Conservation (phyloP, 2,888 invertebrate species). For the Halictus quadricinctus region DNA sequence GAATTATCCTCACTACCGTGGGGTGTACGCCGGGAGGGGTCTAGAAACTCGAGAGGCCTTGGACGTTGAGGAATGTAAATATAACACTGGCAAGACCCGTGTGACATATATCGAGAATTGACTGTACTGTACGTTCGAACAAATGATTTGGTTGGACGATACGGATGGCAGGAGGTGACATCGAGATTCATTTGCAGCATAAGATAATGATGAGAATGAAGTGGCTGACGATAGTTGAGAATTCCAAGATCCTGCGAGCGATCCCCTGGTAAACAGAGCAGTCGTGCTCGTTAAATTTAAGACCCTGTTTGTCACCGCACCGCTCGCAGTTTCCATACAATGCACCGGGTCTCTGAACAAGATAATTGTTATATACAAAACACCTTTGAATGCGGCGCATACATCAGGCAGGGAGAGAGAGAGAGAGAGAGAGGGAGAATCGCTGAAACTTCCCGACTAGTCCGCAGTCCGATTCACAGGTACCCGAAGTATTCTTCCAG, state of each 20-base stretch:
- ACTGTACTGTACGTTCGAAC: not conserved
- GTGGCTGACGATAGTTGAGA: constrained; percentile 22
- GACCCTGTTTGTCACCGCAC: constrained; percentile 37
- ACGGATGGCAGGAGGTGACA: not conserved
- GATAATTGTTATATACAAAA: constrained; percentile 58
- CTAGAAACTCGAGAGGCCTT: too few species aligned
- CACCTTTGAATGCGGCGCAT: constrained; percentile 46
- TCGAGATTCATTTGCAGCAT: not conserved
- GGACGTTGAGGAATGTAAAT: too few species aligned
- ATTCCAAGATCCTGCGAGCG: constrained; percentile 16
- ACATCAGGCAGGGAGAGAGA: constrained; percentile 22
- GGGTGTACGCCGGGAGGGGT: too few species aligned
- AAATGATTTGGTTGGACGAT: not conserved
- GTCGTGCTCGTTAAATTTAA: constrained; percentile 48
- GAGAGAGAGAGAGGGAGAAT: not conserved
- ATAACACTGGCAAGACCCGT: too few species aligned
- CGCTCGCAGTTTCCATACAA: constrained; percentile 15
- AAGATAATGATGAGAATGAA: constrained; percentile 31
- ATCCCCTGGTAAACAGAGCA: constrained; percentile 33
- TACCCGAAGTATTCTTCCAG: constrained; percentile 58
- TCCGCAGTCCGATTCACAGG: constrained; percentile 58
- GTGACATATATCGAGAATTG: too few species aligned
- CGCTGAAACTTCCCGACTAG: constrained; percentile 55
- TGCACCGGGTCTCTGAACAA: constrained; percentile 29
- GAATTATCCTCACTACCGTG: too few species aligned